Evolutionary conservation across 1,140 invertebrate genomes (phyloP), one percentile per base, ranked within the genome.

Genomic region (Aporrectodea caliginosa): DNA sequence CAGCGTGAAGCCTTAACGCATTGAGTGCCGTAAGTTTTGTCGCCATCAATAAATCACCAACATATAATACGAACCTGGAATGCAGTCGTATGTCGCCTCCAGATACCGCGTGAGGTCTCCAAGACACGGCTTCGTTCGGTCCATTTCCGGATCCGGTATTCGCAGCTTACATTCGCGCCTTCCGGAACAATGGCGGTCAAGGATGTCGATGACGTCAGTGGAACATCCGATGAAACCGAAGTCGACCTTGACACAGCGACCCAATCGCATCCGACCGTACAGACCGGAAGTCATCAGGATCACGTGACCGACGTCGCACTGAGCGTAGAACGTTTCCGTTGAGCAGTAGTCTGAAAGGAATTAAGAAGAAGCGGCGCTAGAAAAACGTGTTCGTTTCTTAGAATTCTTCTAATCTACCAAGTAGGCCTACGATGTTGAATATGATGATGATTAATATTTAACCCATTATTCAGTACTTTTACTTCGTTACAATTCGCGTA

Each of bases 311-410:
- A 27, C 29, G 27, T 31, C 31, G 73, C 73, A 74, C n/a, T 74
- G 31, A 22, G 73, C 73, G 29, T 22, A 33, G 73, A 74, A 74
- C 1, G 34, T 33, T 33, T 74, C 73, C 35, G 33, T 71, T 29
- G 70, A 31, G 70, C 79, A 80, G 68, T 69, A 79, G 31, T 75
- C 73, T 58, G n/a, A n/a, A n/a, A n/a, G n/a, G n/a, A n/a, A n/a
- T n/a, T n/a, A n/a, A n/a, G n/a, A n/a, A n/a, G n/a, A n/a, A n/a
- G n/a, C n/a, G n/a, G n/a, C n/a, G n/a, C n/a, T n/a, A n/a, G n/a
- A n/a, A n/a, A n/a, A n/a, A n/a, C n/a, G n/a, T n/a, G n/a, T n/a
- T n/a, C n/a, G n/a, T n/a, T n/a, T n/a, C n/a, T n/a, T n/a, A n/a
- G n/a, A n/a, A n/a, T n/a, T n/a, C n/a, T n/a, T n/a, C n/a, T n/a